phyloP scores from a whole-genome alignment of 2,113 vertebrate genomes.

The Girardinichthys multiradiatus region DNA sequence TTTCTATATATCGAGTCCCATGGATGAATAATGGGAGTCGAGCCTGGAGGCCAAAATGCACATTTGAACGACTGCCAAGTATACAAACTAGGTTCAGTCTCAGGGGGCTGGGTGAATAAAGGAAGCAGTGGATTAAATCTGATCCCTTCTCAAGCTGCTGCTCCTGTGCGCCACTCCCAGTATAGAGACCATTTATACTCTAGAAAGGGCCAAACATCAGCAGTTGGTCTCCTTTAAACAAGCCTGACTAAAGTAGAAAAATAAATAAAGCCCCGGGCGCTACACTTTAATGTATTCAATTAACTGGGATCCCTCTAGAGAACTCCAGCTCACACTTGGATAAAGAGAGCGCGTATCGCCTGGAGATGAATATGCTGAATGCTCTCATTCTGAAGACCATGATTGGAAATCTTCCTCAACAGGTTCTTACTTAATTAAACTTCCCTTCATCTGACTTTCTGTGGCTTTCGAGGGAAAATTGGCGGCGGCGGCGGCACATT shows the following conservation, averaged over 20 bases:
- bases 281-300: conserved; percentile 87
- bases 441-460: conserved; percentile 78
- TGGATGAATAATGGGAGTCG: conserved; percentile 48
- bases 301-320: conserved; percentile 83
- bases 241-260: conserved; percentile 83
- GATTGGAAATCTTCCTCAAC: conserved; percentile 85
- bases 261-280: conserved; percentile 84
- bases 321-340: conserved; percentile 76
- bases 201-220: conserved; percentile 78
- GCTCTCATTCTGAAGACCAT: conserved; percentile 79
- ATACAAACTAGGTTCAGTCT: conserved; percentile 70
- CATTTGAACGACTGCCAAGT: conserved; percentile 75
- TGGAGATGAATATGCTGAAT: conserved; percentile 83
- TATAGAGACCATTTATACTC: conserved; percentile 76
- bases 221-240: conserved; percentile 85
- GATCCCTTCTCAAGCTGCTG: conserved; percentile 70
- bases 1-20: conserved; percentile 32
- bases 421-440: conserved; percentile 85
- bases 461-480: conserved; percentile 70
- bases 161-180: conserved; percentile 74
- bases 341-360: conserved; percentile 81
- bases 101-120: conserved; percentile 79
- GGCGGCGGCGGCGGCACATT: conserved; percentile 62
- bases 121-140: conserved; percentile 81
- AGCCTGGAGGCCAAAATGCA: conserved; percentile 56